Evolutionary conservation across 2,797 vertebrate genomes (phyloP).

Genomic region (Carcharodon carcharias): DNA sequence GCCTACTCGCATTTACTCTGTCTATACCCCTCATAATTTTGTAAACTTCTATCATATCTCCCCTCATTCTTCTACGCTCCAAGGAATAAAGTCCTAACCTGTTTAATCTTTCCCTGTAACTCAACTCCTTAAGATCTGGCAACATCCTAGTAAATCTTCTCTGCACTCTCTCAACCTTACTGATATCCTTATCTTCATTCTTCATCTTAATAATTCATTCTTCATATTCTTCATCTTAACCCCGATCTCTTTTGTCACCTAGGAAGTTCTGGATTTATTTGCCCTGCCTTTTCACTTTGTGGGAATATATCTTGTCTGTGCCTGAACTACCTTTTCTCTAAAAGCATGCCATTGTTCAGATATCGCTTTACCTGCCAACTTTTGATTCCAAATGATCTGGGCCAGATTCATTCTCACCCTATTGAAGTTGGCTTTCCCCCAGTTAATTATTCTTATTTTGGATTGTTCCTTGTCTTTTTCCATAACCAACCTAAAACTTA

Average conservation of each 20-base stretch:
- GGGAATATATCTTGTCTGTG: neutral
- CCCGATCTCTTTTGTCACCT: neutral
- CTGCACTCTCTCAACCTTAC: too few relatives aligned
- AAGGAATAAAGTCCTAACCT: too few relatives aligned
- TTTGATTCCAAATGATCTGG: neutral
- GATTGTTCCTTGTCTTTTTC: neutral
- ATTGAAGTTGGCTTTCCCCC: neutral
- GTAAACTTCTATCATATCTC: too few relatives aligned
- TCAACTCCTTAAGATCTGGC: too few relatives aligned
- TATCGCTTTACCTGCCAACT: neutral
- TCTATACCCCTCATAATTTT: too few relatives aligned
- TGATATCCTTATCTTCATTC: too few relatives aligned
- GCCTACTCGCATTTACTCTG: too few relatives aligned
- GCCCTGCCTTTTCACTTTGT: neutral
- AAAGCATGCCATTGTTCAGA: neutral
- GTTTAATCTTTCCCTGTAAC: too few relatives aligned
- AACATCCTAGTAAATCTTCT: too few relatives aligned
- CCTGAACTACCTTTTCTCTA: neutral
- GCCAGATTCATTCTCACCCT: neutral
- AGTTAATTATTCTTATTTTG: neutral
- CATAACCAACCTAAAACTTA: neutral
- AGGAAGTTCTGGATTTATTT: neutral
- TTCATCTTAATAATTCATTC: too few relatives aligned
- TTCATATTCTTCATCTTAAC: neutral
- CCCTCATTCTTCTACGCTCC: too few relatives aligned